Percentiles rank a stretch among this genome's conserved stretches.
phyloP scores from a whole-genome alignment of 2,888 invertebrate genomes.

The Exephanes ischioxanthus region DNA sequence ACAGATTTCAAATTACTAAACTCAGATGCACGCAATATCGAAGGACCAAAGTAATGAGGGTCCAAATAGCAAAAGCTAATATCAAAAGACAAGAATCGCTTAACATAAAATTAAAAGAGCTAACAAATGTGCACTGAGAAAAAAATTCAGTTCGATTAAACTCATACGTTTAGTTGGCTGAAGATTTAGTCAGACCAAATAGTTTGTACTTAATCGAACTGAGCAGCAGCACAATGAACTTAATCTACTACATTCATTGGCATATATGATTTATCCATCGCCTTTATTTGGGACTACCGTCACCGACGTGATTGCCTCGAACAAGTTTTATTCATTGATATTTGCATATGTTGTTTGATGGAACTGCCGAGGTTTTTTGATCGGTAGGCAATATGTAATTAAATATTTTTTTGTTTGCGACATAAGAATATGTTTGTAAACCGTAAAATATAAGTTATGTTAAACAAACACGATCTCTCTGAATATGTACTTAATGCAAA shows the following conservation, averaged over 20 bases:
- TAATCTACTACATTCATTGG: neutral
- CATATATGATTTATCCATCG: conserved; percentile 8
- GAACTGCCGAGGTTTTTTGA: conserved; percentile 13
- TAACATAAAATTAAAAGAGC: too few species aligned
- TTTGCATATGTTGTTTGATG: neutral
- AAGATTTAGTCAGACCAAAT: conserved; percentile 5
- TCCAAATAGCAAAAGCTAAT: too few species aligned
- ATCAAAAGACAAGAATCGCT: too few species aligned
- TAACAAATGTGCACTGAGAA: too few species aligned
- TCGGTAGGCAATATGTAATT: neutral
- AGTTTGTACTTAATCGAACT: conserved; percentile 5
- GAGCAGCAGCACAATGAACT: conserved; percentile 3
- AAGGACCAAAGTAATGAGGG: too few species aligned
- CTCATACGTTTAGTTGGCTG: conserved; percentile 14
- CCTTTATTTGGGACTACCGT: neutral
- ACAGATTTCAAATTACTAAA: too few species aligned
- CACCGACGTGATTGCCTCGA: neutral
- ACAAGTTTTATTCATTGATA: conserved; percentile 5
- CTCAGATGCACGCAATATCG: too few species aligned
- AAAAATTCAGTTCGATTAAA: conserved; percentile 26
- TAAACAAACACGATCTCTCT: neutral
- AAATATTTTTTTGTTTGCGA: conserved; percentile 7
- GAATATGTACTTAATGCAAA: neutral
- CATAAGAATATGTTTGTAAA: conserved; percentile 14
- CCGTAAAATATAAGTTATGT: conserved; percentile 3